These are phyloP conservation scores for Luehdorfia chinensis DNA, from an alignment of 1,140 invertebrate genomes.

Conservation along the genomic window DNA sequence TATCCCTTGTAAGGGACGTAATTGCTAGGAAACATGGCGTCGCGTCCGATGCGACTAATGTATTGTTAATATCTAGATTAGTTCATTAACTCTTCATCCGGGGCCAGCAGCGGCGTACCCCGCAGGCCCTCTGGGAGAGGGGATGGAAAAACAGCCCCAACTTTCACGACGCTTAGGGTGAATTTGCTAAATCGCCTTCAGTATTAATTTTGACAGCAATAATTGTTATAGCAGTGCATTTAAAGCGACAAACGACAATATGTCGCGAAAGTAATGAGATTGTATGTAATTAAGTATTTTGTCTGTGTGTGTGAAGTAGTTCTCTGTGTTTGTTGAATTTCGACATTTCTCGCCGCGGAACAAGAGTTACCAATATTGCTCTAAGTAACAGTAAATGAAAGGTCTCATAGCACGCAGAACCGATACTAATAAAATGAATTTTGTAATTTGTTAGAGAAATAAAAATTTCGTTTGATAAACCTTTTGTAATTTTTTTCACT, in stretches of 20 bases:
- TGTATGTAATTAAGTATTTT: neutral
- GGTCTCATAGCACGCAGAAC: too few species aligned
- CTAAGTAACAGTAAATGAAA: too few species aligned
- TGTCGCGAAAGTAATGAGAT: conserved; percentile 5
- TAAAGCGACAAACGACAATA: conserved; percentile 5
- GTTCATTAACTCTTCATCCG: conserved; percentile 65
- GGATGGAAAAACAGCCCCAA: conserved; percentile 30
- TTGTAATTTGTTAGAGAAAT: too few species aligned
- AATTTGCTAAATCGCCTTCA: conserved; percentile 26
- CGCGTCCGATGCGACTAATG: conserved; percentile 59
- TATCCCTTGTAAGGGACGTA: conserved; percentile 31
- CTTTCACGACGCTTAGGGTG: conserved; percentile 37
- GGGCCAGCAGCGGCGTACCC: conserved; percentile 28
- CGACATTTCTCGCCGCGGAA: too few species aligned
- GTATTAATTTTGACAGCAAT: conserved; percentile 45
- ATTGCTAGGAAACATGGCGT: conserved; percentile 34
- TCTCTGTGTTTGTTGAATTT: too few species aligned
- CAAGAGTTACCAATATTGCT: too few species aligned
- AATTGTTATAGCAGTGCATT: conserved; percentile 36
- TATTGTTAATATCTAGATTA: conserved; percentile 69
- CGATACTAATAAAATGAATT: too few species aligned
- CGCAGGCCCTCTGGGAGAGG: conserved; percentile 18
- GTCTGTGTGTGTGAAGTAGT: too few species aligned
- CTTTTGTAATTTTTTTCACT: too few species aligned
- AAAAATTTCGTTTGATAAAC: too few species aligned